phyloP scores from a whole-genome alignment of 1,140 invertebrate genomes.

The Phocides pigmalion region DNA sequence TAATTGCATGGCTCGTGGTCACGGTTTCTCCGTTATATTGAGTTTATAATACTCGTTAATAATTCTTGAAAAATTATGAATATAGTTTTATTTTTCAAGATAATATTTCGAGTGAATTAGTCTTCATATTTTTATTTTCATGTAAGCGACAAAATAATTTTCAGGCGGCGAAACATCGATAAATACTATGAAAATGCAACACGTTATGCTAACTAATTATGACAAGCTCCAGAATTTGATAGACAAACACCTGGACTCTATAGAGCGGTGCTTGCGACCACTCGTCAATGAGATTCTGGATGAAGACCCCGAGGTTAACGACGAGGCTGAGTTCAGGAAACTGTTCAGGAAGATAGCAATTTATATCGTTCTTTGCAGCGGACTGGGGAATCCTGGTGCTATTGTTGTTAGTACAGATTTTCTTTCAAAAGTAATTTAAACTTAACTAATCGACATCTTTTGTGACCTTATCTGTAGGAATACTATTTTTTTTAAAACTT shows the following conservation, averaged over 20 bases:
- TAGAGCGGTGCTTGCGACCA: conserved; percentile 78
- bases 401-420: conserved; percentile 55
- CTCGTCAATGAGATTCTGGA: conserved; percentile 85
- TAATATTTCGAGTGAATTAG: no score
- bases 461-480: no score
- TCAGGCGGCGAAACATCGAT: conserved; percentile 60
- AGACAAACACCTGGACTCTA: conserved; percentile 79
- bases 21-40: no score
- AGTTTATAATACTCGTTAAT: no score
- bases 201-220: conserved; percentile 88
- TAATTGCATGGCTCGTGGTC: no score
- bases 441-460: no score
- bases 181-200: conserved; percentile 87
- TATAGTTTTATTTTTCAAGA: no score
- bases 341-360: conserved; percentile 87
- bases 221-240: conserved; percentile 84
- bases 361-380: conserved; percentile 85
- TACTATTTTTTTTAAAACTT: not conserved
- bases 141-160: not conserved
- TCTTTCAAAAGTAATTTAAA: no score
- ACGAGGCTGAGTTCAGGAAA: conserved; percentile 79
- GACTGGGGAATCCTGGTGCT: conserved; percentile 86
- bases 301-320: conserved; percentile 65
- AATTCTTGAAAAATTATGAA: no score
- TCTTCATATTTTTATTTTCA: conserved; percentile 14